phyloP scores from a whole-genome alignment of 2,797 vertebrate genomes.

The Petrocephalus sullivani region DNA sequence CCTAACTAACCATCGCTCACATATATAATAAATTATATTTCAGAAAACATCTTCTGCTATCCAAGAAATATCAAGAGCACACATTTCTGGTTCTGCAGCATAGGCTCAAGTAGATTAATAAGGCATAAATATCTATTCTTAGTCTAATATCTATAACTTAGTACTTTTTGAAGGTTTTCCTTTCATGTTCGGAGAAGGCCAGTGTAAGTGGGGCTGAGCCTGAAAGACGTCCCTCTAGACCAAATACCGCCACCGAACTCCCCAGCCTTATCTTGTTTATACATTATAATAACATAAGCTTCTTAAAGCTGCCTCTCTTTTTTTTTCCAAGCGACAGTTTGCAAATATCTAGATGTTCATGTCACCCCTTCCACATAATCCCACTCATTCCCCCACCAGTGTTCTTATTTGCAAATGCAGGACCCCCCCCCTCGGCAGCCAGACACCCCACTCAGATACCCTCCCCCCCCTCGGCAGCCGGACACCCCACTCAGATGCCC shows the following conservation, averaged over 20 bases:
- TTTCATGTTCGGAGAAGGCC: background rate
- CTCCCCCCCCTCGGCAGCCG: no score
- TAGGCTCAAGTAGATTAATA: background rate
- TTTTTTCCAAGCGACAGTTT: background rate
- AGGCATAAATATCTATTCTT: background rate
- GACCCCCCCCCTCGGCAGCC: background rate
- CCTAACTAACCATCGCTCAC: background rate
- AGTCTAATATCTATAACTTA: background rate
- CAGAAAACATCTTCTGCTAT: background rate
- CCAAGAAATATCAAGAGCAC: background rate
- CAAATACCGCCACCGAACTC: background rate
- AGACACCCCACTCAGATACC: slow-evolving; percentile 6
- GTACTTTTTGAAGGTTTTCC: background rate
- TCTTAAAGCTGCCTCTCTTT: background rate
- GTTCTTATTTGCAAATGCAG: background rate
- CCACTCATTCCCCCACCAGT: background rate
- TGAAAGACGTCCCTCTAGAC: background rate
- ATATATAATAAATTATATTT: background rate
- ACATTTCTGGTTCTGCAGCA: background rate
- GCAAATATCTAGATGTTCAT: slow-evolving; percentile 1
- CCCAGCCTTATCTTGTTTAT: slow-evolving; percentile 14
- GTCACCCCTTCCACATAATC: background rate
- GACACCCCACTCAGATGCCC: slow-evolving; percentile 5
- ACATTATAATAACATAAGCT: slow-evolving; percentile 11
- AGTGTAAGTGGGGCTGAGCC: background rate